A percentile compares a stretch with the other conserved stretches of the same genome.
These are phyloP conservation scores for Pasiphila rectangulata DNA, from an alignment of 2,888 invertebrate species.

Conservation along the genomic window DNA sequence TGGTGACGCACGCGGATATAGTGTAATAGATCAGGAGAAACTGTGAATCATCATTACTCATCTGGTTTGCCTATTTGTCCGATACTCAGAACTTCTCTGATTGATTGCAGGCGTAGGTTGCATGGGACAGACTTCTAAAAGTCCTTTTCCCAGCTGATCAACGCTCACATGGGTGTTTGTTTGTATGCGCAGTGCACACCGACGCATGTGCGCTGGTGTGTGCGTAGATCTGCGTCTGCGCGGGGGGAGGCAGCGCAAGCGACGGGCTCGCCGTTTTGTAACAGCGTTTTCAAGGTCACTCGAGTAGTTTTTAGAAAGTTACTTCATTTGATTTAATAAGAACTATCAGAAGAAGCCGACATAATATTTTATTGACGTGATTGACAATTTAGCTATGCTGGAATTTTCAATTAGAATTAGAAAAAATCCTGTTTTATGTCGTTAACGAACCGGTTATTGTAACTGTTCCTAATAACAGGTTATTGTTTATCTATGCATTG, in stretches of 20 bases:
- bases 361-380: not conserved
- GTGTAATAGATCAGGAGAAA: conserved; percentile 38
- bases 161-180: conserved; percentile 36
- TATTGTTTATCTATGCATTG: not conserved
- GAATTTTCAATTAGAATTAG: conserved; percentile 8
- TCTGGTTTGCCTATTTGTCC: conserved; percentile 21
- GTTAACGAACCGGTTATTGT: not conserved
- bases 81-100: not conserved
- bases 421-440: not conserved
- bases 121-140: conserved; percentile 64
- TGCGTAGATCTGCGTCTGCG: conserved; percentile 41
- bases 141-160: conserved; percentile 56
- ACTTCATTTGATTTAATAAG: conserved; percentile 50
- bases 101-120: not conserved
- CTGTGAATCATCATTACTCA: conserved; percentile 44
- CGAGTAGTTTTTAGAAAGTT: conserved; percentile 80
- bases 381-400: conserved; percentile 8
- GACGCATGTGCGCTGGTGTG: conserved; percentile 59
- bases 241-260: conserved; percentile 63
- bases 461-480: conserved; percentile 28
- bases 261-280: conserved; percentile 78
- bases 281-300: conserved; percentile 80
- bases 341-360: not conserved
- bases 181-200: conserved; percentile 45
- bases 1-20: conserved; percentile 35